These are phyloP conservation scores for Anodontia alba DNA, from an alignment of 2,888 invertebrate genomes.

Conservation along the genomic window DNA sequence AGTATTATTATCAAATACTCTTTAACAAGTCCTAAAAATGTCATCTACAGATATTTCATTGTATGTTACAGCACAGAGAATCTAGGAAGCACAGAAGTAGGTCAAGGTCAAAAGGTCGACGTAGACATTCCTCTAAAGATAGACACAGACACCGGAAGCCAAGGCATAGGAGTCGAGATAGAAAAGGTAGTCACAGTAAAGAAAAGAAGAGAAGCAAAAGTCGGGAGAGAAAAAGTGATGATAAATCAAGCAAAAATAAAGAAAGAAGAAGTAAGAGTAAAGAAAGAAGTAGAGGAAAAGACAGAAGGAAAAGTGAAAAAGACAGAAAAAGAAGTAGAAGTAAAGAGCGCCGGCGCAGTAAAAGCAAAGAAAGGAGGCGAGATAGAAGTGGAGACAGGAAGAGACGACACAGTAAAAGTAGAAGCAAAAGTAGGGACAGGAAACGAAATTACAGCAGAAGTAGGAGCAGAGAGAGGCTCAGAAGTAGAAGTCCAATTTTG, in stretches of 20 bases:
- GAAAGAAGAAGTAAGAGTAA: constrained; percentile 49
- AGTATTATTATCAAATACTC: too few species aligned
- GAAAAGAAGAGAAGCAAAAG: constrained; percentile 48
- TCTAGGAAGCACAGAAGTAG: constrained; percentile 44
- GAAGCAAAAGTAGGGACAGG: constrained; percentile 48
- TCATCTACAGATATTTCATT: too few species aligned
- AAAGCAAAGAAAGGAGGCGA: constrained; percentile 37
- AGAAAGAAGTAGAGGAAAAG: constrained; percentile 37
- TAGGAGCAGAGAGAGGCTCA: constrained; percentile 52
- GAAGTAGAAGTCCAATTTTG: constrained; percentile 58
- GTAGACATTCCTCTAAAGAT: constrained; percentile 53
- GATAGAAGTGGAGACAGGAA: constrained; percentile 55
- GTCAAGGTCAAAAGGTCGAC: constrained; percentile 60
- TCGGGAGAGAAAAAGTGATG: constrained; percentile 45
- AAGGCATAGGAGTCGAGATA: constrained; percentile 48
- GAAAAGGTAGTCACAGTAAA: constrained; percentile 44
- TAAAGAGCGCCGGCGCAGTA: constrained; percentile 38
- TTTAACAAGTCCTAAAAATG: too few species aligned
- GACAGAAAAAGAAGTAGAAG: constrained; percentile 57
- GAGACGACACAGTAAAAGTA: constrained; percentile 46
- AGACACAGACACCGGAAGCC: constrained; percentile 51
- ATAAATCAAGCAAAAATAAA: constrained; percentile 41
- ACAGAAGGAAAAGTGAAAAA: constrained; percentile 48
- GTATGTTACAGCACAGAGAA: background rate
- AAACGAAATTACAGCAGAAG: constrained; percentile 40